Base-by-base conservation (phyloP, 1,140 invertebrate species). In the Rhopalosiphum maidis region DNA sequence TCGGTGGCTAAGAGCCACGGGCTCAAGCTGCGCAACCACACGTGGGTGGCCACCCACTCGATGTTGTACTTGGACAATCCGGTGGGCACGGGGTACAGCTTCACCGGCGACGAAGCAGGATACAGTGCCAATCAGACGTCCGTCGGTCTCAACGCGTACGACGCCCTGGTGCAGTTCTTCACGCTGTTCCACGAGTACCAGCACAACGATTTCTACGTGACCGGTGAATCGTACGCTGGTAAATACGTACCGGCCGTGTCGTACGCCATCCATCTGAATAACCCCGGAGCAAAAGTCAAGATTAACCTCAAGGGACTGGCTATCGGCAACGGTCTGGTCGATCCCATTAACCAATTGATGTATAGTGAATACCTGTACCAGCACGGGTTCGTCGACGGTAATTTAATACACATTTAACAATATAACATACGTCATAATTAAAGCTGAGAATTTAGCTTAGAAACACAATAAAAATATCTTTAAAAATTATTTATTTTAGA, bases 11-110 rank as follows among this genome's bases (percentile, higher is more conserved):
- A 93, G 37, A 88, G 0, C n/a, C 37, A 92, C 25, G 23, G 46
- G 9, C 82, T 87, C 25, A 83, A 92, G 25, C 25, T 85, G 68
- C 93, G 94, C 30, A 41, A 94, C 23, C 97, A 96, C 89, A 97
- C 97, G 21, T 98, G 98, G 98, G 97, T 96, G 93, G 95, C 96
- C n/a, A 96, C 96, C 9, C 97, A 97, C 94, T 97, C 97, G 94
- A 94, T 98, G 54, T 95, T 99, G 30, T 98, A 98, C 94, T 97
- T 99, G 90, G 98, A 99, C 94, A 98, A 98, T 95, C 98, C 98
- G 21, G 98, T 98, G 85, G 97, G 97, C 6, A 97, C 97, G 30
- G 97, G 97, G 2, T 98, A 96, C 94, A 97, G 94, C 91, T 94
- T 94, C 55, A 94, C 93, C 21, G 85, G 93, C 0, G 35, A 94